Percentiles rank a stretch among this genome's conserved stretches.
Evolutionary conservation across 2,113 vertebrate genomes (phyloP).

Genomic region (Anser brachyrhynchus): DNA sequence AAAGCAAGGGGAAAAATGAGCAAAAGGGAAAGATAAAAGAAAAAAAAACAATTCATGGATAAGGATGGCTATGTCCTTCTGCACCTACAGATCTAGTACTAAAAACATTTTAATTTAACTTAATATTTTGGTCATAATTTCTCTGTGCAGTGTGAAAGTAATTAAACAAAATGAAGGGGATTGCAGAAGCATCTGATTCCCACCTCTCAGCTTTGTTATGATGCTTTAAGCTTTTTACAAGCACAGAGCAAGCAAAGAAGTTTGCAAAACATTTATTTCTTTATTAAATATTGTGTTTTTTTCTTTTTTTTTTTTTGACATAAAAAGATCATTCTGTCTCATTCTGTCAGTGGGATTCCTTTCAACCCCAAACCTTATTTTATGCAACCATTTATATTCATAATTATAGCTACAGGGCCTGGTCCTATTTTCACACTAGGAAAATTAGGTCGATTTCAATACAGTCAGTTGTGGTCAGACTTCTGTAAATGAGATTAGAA

Average conservation of each 20-base stretch:
- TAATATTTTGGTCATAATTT: not conserved
- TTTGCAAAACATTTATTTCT: not conserved
- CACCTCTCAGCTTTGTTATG: not conserved
- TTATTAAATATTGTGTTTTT: not conserved
- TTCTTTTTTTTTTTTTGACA: not conserved
- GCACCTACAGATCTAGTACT: not conserved
- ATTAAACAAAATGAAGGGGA: not conserved
- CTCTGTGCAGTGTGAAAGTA: not conserved
- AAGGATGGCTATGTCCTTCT: not conserved
- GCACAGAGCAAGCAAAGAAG: not conserved
- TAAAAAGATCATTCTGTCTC: not conserved
- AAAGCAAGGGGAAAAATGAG: not conserved
- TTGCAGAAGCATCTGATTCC: not conserved
- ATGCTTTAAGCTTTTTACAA: not conserved
- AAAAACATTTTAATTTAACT: not conserved
- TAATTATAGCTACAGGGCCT: slow-evolving; percentile 2
- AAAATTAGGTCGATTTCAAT: slow-evolving; percentile 40
- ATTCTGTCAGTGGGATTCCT: not conserved
- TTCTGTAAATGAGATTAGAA: slow-evolving; percentile 62
- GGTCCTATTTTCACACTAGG: slow-evolving; percentile 19
- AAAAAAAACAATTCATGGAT: not conserved
- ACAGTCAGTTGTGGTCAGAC: not conserved
- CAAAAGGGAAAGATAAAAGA: not conserved
- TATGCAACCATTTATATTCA: not conserved
- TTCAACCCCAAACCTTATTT: not conserved